phyloP scores from a whole-genome alignment of 2,113 vertebrate genomes.

The Microcebus lehilahytsara region DNA sequence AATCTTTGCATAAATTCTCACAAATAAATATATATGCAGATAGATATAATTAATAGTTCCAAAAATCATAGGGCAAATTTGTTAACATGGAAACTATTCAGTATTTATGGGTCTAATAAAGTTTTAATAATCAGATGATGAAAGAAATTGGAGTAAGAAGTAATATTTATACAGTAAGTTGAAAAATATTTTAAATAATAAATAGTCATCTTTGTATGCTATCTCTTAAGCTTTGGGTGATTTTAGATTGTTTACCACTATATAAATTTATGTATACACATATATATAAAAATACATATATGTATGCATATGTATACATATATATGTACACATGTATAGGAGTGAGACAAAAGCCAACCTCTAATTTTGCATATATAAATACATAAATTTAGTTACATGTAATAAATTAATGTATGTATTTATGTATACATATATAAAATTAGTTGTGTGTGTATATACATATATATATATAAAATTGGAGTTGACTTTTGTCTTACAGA shows the following conservation, averaged over 20 bases:
- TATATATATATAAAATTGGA: not conserved
- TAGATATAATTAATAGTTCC: not conserved
- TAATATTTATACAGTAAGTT: not conserved
- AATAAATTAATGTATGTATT: not conserved
- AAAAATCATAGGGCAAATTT: not conserved
- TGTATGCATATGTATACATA: not conserved
- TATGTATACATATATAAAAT: not conserved
- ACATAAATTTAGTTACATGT: not conserved
- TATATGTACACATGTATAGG: not conserved
- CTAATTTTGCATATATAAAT: not conserved
- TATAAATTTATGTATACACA: not conserved
- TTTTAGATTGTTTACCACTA: not conserved
- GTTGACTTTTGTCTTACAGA: not conserved
- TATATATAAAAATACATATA: too few species aligned
- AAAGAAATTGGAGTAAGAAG: not conserved
- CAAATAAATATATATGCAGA: not conserved
- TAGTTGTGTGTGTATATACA: not conserved
- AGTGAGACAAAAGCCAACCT: not conserved
- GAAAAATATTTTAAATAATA: constrained; percentile 6
- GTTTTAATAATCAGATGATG: not conserved
- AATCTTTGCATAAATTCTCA: not conserved
- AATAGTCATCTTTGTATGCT: not conserved
- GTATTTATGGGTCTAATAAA: not conserved
- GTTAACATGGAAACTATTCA: not conserved
- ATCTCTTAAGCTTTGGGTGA: not conserved